These are phyloP conservation scores for Drosophila kohkoa DNA, from an alignment of 1,140 invertebrate species.

Conservation along the genomic window DNA sequence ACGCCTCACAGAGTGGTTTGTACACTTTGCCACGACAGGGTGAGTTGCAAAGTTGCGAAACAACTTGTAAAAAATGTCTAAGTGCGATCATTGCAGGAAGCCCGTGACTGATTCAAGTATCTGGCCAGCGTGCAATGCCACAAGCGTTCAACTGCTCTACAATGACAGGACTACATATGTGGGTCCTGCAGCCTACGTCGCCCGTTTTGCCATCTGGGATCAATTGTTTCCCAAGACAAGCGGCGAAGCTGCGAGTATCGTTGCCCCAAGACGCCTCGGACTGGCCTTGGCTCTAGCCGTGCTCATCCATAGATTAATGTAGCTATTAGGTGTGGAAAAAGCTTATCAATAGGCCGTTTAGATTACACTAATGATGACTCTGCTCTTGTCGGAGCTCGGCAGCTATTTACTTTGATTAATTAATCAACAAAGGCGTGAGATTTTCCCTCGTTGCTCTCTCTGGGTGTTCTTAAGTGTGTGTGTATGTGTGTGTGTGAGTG, in stretches of 20 bases:
- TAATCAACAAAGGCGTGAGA: slow-evolving; percentile 79
- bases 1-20: slow-evolving; percentile 57
- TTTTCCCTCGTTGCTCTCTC: slow-evolving; percentile 39
- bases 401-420: slow-evolving; percentile 81
- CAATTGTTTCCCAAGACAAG: slow-evolving; percentile 62
- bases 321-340: slow-evolving; percentile 78
- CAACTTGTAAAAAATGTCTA: not conserved
- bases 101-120: slow-evolving; percentile 4
- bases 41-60: slow-evolving; percentile 19
- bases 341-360: slow-evolving; percentile 82
- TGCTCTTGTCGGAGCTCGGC: slow-evolving; percentile 24
- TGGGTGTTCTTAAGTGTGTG: not conserved
- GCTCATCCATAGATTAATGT: slow-evolving; percentile 64
- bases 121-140: slow-evolving; percentile 57
- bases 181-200: slow-evolving; percentile 37
- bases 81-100: slow-evolving; percentile 6
- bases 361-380: slow-evolving; percentile 72
- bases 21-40: slow-evolving; percentile 63
- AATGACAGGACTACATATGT: slow-evolving; percentile 45
- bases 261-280: slow-evolving; percentile 52
- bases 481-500: slow-evolving; percentile 12
- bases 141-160: slow-evolving; percentile 38
- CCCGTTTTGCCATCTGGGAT: slow-evolving; percentile 71
- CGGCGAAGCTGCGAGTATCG: slow-evolving; percentile 13
- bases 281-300: slow-evolving; percentile 80